phyloP scores from a whole-genome alignment of 37 sponge, comb jelly and placozoan species.

The Amphimedon queenslandica region DNA sequence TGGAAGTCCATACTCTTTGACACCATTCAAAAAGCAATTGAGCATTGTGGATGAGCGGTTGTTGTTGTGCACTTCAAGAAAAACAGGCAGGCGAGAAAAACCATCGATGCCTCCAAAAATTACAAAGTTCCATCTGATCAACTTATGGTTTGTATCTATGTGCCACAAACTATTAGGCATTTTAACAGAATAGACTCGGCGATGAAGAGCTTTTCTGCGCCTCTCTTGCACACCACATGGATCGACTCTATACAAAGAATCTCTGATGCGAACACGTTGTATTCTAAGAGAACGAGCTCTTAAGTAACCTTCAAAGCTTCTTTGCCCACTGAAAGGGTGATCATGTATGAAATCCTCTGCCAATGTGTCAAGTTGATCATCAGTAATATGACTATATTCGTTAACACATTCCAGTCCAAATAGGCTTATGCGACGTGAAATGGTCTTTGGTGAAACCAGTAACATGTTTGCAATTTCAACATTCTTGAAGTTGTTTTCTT shows the following conservation, averaged over 20 bases:
- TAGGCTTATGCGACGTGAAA: not conserved
- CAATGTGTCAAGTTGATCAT: not conserved
- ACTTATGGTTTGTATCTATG: slow-evolving; percentile 23
- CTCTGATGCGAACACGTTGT: slow-evolving; percentile 15
- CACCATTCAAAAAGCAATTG: too few species aligned
- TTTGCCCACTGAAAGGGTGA: not conserved
- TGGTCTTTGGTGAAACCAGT: slow-evolving; percentile 12
- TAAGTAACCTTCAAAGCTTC: slow-evolving; percentile 18
- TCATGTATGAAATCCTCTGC: not conserved
- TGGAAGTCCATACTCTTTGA: too few species aligned
- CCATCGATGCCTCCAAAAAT: slow-evolving; percentile 5
- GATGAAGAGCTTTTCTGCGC: slow-evolving; percentile 13
- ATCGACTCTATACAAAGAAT: slow-evolving; percentile 13
- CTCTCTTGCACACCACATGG: slow-evolving; percentile 25
- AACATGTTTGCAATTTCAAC: slow-evolving; percentile 11
- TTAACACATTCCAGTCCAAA: not conserved
- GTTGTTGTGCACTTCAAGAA: too few species aligned
- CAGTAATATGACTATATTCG: too few species aligned
- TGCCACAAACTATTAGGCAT: slow-evolving; percentile 43
- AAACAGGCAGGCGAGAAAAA: not conserved
- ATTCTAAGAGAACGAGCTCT: slow-evolving; percentile 9
- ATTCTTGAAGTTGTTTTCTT: slow-evolving; percentile 4
- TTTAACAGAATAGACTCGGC: slow-evolving; percentile 17
- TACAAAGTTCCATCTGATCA: slow-evolving; percentile 5
- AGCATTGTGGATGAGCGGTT: too few species aligned